Conservation (phyloP, 2,888 invertebrate species). For the Diaperis boleti region DNA sequence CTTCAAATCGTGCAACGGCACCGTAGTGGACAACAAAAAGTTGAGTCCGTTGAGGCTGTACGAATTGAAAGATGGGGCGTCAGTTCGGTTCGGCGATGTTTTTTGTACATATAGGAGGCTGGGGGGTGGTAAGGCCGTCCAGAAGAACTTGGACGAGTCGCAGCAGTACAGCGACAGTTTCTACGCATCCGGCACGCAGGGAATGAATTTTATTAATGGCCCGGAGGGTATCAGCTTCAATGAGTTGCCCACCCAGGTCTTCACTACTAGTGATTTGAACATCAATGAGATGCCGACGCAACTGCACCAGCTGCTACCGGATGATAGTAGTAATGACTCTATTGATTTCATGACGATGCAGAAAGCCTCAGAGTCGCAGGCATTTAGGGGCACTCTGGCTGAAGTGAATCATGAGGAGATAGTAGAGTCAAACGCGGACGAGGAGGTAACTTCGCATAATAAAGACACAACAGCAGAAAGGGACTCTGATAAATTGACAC, state of each 20-base stretch:
- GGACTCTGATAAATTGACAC: too few species aligned
- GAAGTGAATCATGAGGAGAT: too few species aligned
- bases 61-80: slow-evolving; percentile 50
- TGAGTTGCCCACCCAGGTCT: slow-evolving; percentile 27
- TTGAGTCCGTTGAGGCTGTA: slow-evolving; percentile 57
- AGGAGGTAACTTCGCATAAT: too few species aligned
- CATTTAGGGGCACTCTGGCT: neutral
- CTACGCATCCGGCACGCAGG: slow-evolving; percentile 53
- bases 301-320: neutral
- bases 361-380: slow-evolving; percentile 35
- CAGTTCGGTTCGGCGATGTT: slow-evolving; percentile 56
- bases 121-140: neutral
- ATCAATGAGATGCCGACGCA: slow-evolving; percentile 1
- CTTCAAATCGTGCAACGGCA: slow-evolving; percentile 62
- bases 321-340: slow-evolving; percentile 49
- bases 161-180: slow-evolving; percentile 53
- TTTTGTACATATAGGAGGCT: slow-evolving; percentile 38
- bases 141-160: slow-evolving; percentile 39
- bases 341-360: slow-evolving; percentile 51
- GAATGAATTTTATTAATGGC: neutral
- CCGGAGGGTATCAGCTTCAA: slow-evolving; percentile 21
- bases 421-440: too few species aligned
- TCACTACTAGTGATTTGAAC: neutral
- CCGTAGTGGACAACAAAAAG: slow-evolving; percentile 51
- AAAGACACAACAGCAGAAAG: too few species aligned